Evolutionary conservation across 2,797 vertebrate species (phyloP).

Genomic region (Sebastes glaucus): DNA sequence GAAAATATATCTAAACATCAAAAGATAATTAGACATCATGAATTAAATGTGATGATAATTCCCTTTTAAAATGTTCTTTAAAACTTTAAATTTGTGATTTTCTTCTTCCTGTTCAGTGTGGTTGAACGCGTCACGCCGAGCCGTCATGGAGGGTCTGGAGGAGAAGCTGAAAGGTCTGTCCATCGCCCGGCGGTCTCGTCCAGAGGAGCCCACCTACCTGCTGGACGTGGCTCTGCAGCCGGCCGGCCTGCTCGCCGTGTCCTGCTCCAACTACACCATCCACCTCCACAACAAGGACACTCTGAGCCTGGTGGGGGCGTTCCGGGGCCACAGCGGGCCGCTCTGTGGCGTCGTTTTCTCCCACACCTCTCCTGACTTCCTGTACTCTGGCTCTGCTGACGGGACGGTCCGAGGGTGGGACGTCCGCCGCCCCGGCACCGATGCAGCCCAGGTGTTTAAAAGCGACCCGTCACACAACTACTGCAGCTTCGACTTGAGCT

Average conservation of each 20-base stretch:
- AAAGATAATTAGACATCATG: no score
- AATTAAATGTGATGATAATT: no score
- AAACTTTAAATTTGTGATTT: rapidly evolving
- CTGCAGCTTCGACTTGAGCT: constrained; percentile 89
- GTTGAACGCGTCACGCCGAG: not conserved
- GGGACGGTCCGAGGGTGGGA: constrained; percentile 90
- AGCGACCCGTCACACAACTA: constrained; percentile 85
- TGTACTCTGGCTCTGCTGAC: constrained; percentile 87
- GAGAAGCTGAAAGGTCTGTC: constrained; percentile 82
- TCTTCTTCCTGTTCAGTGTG: not conserved
- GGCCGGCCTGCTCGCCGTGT: constrained; percentile 79
- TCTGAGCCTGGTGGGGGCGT: constrained; percentile 76
- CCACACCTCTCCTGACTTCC: constrained; percentile 53
- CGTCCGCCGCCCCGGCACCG: constrained; percentile 72
- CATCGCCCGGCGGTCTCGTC: constrained; percentile 78
- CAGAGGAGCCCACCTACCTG: constrained; percentile 84
- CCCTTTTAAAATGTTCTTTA: no score
- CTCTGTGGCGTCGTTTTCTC: constrained; percentile 85
- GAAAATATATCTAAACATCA: no score
- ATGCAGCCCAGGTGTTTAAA: constrained; percentile 80
- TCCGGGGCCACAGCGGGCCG: constrained; percentile 64
- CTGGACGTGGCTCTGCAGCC: constrained; percentile 83
- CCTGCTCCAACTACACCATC: constrained; percentile 85
- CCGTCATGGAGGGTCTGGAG: constrained; percentile 84
- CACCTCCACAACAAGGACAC: constrained; percentile 84